Conservation (phyloP, 2,888 invertebrate species). For the Nymphalis polychloros region DNA sequence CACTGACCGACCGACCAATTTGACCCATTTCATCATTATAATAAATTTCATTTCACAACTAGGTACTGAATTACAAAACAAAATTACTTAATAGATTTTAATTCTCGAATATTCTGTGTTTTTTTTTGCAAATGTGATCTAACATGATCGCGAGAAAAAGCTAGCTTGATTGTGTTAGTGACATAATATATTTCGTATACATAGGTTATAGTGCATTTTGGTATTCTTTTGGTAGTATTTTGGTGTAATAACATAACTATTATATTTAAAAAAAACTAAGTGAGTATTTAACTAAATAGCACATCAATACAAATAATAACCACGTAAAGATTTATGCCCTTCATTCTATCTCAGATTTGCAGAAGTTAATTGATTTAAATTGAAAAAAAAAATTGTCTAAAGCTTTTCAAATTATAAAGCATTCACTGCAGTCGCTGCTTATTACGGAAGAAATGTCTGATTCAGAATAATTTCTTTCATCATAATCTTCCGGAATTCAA, state of each 20-base stretch:
- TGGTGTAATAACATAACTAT: too few species aligned
- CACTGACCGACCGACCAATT: conserved; percentile 38
- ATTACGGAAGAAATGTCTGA: conserved; percentile 19
- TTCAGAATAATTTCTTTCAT: conserved; percentile 25
- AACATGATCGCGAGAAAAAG: too few species aligned
- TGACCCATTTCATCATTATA: conserved; percentile 40
- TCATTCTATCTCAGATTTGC: neutral
- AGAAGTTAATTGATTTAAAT: neutral
- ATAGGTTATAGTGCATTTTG: too few species aligned
- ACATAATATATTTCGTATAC: too few species aligned
- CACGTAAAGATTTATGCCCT: neutral
- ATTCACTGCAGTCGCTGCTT: conserved; percentile 16
- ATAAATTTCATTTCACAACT: conserved; percentile 27
- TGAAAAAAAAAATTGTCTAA: conserved; percentile 7
- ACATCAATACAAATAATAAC: neutral
- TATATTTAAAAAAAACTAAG: too few species aligned
- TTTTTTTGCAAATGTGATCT: neutral
- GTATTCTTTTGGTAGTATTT: too few species aligned
- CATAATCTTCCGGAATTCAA: conserved; percentile 17
- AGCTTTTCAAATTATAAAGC: conserved; percentile 7
- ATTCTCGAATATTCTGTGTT: neutral
- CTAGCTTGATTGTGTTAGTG: too few species aligned
- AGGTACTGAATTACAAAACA: conserved; percentile 1
- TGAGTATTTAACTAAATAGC: too few species aligned
- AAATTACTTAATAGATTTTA: conserved; percentile 1